Conservation (phyloP, 2,113 vertebrate genomes). For the Pardalotus punctatus region DNA sequence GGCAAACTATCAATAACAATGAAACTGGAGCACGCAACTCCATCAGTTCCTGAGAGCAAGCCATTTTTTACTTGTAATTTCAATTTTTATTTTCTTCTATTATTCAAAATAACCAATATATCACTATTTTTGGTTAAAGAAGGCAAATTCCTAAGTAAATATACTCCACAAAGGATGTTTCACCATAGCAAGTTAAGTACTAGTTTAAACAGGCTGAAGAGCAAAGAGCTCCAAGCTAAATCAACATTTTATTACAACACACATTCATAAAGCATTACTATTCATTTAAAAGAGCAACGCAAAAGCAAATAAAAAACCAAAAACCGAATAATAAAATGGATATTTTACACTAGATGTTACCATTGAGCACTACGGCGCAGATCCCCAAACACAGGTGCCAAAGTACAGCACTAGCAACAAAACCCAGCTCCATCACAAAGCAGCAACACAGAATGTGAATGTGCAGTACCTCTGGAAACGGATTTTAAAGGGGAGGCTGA, state of each 20-base stretch:
- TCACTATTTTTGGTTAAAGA: neutral
- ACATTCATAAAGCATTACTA: neutral
- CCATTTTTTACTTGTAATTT: neutral
- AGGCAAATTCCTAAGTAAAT: neutral
- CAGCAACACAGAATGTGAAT: neutral
- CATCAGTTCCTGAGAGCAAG: neutral
- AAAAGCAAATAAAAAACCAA: neutral
- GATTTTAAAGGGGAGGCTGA: neutral
- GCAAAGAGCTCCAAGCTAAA: constrained; percentile 45
- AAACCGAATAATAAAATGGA: rapidly evolving
- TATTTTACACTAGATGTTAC: neutral
- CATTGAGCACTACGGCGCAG: neutral
- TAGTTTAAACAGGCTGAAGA: constrained; percentile 60
- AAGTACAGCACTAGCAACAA: neutral
- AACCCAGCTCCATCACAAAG: neutral
- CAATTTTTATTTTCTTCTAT: neutral
- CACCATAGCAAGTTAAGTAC: neutral
- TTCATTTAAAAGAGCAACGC: neutral
- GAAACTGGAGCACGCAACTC: neutral
- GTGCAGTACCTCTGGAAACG: rapidly evolving
- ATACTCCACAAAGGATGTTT: neutral
- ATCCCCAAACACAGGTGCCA: neutral
- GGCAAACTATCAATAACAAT: neutral
- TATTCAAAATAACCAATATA: neutral
- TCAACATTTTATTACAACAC: neutral